These are phyloP conservation scores for Maniola hyperantus DNA, from an alignment of 2,888 invertebrate genomes.

Conservation along the genomic window DNA sequence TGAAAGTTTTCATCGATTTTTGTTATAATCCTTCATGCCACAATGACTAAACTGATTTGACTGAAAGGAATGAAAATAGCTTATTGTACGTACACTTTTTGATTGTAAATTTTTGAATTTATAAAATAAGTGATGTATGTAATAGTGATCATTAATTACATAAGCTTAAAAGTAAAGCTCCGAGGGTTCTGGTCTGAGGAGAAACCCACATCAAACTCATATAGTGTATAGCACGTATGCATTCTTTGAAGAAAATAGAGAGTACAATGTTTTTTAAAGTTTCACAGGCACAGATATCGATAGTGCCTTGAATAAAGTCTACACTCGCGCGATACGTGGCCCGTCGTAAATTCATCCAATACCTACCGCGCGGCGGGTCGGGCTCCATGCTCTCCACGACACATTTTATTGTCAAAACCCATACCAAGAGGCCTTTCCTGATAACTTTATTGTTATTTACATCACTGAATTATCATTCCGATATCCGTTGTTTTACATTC, in stretches of 20 bases:
- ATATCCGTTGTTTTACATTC: constrained; percentile 80
- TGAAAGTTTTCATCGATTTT: too few species aligned
- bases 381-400: constrained; percentile 58
- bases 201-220: too few species aligned
- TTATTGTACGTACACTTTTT: too few species aligned
- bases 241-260: constrained; percentile 8
- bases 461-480: constrained; percentile 76
- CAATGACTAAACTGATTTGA: too few species aligned
- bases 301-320: constrained; percentile 35
- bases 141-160: too few species aligned
- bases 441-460: constrained; percentile 83
- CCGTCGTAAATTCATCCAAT: constrained; percentile 71
- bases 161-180: too few species aligned
- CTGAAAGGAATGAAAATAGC: too few species aligned
- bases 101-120: too few species aligned
- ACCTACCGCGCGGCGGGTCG: constrained; percentile 62
- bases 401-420: constrained; percentile 81
- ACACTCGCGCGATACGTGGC: constrained; percentile 34
- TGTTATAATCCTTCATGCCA: too few species aligned
- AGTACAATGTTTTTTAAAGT: constrained; percentile 19
- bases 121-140: too few species aligned
- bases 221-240: background rate
- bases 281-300: constrained; percentile 32
- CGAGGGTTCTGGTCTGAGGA: too few species aligned
- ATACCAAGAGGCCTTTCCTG: constrained; percentile 69